Percentiles rank a stretch among this genome's conserved stretches.
These are phyloP conservation scores for Thryonomys swinderianus DNA, from an alignment of 2,113 vertebrate genomes.

Conservation along the genomic window DNA sequence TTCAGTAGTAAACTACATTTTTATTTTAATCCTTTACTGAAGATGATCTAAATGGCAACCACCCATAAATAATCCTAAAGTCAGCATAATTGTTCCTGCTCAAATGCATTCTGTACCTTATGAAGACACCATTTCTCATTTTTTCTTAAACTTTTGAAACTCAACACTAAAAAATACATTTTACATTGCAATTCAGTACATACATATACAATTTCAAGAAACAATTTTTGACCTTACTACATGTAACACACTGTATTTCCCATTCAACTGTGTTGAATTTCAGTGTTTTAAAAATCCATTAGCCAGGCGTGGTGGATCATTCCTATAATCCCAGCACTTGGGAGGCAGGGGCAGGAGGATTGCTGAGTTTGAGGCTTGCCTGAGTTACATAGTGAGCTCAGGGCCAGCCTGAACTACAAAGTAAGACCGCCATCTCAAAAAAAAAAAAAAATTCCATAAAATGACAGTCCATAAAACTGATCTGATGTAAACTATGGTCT, in stretches of 20 bases:
- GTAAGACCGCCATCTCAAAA: too few relatives aligned
- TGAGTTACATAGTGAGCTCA: too few relatives aligned
- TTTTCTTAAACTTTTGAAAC: constrained; percentile 28
- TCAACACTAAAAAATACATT: constrained; percentile 23
- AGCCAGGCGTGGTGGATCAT: too few relatives aligned
- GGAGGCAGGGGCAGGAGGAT: too few relatives aligned
- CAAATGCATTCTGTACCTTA: neutral
- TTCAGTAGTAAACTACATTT: neutral
- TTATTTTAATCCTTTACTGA: neutral
- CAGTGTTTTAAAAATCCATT: too few relatives aligned
- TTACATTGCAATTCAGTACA: neutral
- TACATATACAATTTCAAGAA: neutral
- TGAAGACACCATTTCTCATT: constrained; percentile 4
- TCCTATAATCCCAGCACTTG: too few relatives aligned
- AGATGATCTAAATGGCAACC: constrained; percentile 11
- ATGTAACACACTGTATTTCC: neutral
- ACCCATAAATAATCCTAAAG: constrained; percentile 19
- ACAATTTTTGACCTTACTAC: neutral
- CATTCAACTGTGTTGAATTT: constrained; percentile 38
- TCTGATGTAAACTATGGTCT: neutral
- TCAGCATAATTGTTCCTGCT: neutral
- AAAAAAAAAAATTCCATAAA: neutral
- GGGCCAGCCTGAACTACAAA: too few relatives aligned
- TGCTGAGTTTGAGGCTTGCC: too few relatives aligned
- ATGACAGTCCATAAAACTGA: neutral